Evolutionary conservation across 2,113 vertebrate species (phyloP).

Genomic region (Heterotilapia buettikoferi): DNA sequence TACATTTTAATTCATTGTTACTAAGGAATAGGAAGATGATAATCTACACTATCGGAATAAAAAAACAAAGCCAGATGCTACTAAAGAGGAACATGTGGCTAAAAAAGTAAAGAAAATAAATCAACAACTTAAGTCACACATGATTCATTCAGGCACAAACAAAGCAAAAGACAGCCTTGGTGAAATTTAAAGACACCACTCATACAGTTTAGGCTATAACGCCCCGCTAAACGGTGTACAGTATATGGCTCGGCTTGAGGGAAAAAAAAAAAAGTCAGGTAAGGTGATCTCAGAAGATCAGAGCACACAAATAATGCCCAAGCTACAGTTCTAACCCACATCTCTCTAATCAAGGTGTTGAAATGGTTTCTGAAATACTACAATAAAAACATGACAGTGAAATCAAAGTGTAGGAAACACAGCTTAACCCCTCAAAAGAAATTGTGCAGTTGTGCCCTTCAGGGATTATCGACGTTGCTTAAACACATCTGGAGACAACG

Average conservation of each 20-base stretch:
- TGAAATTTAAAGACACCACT: conserved; percentile 27
- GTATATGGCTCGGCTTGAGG: conserved; percentile 59
- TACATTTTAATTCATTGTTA: conserved; percentile 51
- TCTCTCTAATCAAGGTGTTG: background rate
- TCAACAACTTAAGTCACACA: conserved; percentile 17
- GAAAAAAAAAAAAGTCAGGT: conserved; percentile 6
- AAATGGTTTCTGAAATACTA: conserved; percentile 23
- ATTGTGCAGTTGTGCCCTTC: background rate
- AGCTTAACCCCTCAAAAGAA: background rate
- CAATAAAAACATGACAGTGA: conserved; percentile 1
- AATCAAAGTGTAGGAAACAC: background rate
- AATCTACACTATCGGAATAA: conserved; percentile 39
- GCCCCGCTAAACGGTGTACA: conserved; percentile 39
- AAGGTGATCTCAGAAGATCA: conserved; percentile 23
- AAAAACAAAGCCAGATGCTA: conserved; percentile 15
- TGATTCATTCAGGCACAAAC: conserved; percentile 54
- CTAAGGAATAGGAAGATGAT: conserved; percentile 49
- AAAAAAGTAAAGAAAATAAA: conserved; percentile 12
- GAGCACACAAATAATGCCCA: conserved; percentile 49
- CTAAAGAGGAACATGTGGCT: background rate
- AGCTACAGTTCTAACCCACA: conserved; percentile 23
- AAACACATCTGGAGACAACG: background rate
- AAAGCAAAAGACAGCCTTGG: conserved; percentile 31
- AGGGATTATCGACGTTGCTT: background rate
- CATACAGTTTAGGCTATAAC: conserved; percentile 50